Evolutionary conservation across 2,888 invertebrate species (phyloP).

Genomic region (Adelphocoris suturalis): DNA sequence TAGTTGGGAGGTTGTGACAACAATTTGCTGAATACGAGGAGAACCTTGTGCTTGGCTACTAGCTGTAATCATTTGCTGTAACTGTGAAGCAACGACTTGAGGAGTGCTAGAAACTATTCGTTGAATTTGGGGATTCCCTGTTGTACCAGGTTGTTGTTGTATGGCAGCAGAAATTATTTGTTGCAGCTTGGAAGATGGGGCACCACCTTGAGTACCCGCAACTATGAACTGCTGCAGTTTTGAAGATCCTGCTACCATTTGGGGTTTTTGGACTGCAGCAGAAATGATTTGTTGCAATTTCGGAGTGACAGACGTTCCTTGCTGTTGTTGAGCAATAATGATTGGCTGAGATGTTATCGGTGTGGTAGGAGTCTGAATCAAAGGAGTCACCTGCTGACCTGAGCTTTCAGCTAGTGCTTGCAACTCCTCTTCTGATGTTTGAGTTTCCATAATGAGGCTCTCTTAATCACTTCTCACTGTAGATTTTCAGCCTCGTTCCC

Average conservation of each 20-base stretch:
- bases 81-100: conserved; percentile 29
- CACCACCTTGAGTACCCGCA: conserved; percentile 18
- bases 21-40: conserved; percentile 2
- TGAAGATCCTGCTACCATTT: conserved; percentile 34
- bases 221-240: conserved; percentile 55
- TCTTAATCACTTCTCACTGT: not conserved
- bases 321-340: conserved; percentile 36
- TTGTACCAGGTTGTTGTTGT: conserved; percentile 21
- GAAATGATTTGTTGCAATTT: conserved; percentile 62
- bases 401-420: not conserved
- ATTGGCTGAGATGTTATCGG: not conserved
- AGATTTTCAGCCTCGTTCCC: no score
- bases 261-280: conserved; percentile 51
- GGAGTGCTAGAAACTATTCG: conserved; percentile 29
- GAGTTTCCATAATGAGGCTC: not conserved
- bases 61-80: conserved; percentile 62
- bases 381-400: not conserved
- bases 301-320: conserved; percentile 31
- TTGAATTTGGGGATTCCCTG: conserved; percentile 34
- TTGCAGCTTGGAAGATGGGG: conserved; percentile 51
- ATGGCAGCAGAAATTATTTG: conserved; percentile 62
- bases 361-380: not conserved
- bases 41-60: conserved; percentile 35
- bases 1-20: conserved; percentile 31
- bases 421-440: conserved; percentile 4